Conservation (phyloP, 2,113 vertebrate species). For the Ornithorhynchus anatinus region DNA sequence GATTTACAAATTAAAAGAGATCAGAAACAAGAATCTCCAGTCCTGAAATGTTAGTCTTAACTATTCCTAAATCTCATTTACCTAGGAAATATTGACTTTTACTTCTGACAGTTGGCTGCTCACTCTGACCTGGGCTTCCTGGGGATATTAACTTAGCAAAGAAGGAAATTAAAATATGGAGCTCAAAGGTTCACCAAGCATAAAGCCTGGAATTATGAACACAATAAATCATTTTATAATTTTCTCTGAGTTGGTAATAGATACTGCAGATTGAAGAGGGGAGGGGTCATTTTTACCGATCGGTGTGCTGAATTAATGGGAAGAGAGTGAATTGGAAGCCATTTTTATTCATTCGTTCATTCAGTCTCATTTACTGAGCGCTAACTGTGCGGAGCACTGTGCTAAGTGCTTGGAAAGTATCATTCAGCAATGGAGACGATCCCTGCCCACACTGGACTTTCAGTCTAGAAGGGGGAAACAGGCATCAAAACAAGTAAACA, state of each 20-base stretch:
- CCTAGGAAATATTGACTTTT: conserved; percentile 13
- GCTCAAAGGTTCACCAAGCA: conserved; percentile 19
- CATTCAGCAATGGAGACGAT: too few relatives aligned
- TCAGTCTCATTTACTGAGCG: too few relatives aligned
- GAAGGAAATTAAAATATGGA: conserved; percentile 39
- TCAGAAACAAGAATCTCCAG: background rate
- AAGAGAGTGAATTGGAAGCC: too few relatives aligned
- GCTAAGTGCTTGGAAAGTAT: too few relatives aligned
- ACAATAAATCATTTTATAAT: conserved; percentile 31
- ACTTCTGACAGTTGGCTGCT: background rate
- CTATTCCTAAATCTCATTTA: background rate
- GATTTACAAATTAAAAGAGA: too few relatives aligned
- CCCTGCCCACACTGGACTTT: too few relatives aligned
- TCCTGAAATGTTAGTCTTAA: background rate
- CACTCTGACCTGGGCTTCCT: background rate
- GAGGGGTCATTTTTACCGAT: conserved; percentile 41
- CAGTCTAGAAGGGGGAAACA: too few relatives aligned
- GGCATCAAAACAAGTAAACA: too few relatives aligned
- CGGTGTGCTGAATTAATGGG: background rate
- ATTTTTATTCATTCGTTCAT: too few relatives aligned
- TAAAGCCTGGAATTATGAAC: background rate
- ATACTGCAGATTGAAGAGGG: conserved; percentile 1
- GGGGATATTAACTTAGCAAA: conserved; percentile 14
- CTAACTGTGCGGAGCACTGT: too few relatives aligned
- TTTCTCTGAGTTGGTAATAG: conserved; percentile 27